Base-by-base conservation (phyloP, 2,888 invertebrate genomes). In the Geotrupes spiniger region DNA sequence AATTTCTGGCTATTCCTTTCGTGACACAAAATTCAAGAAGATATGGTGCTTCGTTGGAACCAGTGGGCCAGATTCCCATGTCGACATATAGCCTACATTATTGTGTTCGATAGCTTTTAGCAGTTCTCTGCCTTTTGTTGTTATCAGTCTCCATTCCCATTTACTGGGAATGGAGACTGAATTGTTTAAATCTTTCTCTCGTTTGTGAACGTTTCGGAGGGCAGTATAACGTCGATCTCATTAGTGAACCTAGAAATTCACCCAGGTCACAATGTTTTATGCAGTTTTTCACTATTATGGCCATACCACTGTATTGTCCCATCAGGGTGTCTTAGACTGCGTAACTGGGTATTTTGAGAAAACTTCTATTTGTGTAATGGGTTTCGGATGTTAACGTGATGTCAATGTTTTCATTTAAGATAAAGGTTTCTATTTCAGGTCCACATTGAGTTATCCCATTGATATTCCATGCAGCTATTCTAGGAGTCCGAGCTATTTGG, bases 371-470 rank as follows among this genome's bases (percentile, higher is more conserved):
- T 6, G 36, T 36, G 36, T 8, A 36, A 10, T 36, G n/a, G 36
- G 36, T 36, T 36, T 36, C 36, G 6, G 36, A 37, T n/a, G 43
- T 33, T 31, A 47, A 15, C 27, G 42, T 27, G 12, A n/a, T n/a
- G n/a, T n/a, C n/a, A n/a, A n/a, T n/a, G n/a, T n/a, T n/a, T n/a
- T n/a, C n/a, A n/a, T n/a, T 29, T 39, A 2, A 12, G 6, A 10
- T 44, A 21, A 17, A 39, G 44, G 1, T 14, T 21, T 27, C 38
- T 43, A 6, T 16, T 26, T 10, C 25, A 8, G 37, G 21, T 2
- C 9, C 10, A 8, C 26, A 38, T 36, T 44, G 36, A 4, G 21
- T n/a, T 10, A 44, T n/a, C 10, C n/a, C 39, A 16, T 44, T 44
- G 4, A 33, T 15, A n/a, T 26, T 41, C 44, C 44, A 44, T 11